Evolutionary conservation across 2,113 vertebrate species (phyloP).

Genomic region (Amblyornis subalaris): DNA sequence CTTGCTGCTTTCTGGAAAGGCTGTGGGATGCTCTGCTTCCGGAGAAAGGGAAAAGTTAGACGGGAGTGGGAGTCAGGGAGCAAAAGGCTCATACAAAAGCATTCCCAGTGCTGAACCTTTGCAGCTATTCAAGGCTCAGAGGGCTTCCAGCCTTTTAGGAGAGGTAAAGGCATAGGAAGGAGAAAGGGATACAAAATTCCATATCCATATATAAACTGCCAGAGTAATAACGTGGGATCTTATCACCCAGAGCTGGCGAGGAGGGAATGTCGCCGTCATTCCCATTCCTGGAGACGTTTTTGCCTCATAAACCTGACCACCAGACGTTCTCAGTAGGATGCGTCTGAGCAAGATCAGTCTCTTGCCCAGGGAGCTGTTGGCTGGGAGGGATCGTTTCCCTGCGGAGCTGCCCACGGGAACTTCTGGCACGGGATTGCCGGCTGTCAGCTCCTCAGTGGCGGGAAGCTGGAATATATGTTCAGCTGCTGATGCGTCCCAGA

Average conservation of each 20-base stretch:
- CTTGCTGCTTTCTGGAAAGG: neutral
- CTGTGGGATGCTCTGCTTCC: neutral
- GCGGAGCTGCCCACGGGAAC: rapidly evolving
- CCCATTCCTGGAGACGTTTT: neutral
- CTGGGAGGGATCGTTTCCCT: neutral
- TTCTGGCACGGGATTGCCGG: neutral
- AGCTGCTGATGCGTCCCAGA: neutral
- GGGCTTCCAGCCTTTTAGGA: neutral
- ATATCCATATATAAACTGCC: neutral
- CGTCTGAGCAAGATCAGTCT: neutral
- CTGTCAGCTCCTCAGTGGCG: neutral
- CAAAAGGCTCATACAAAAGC: neutral
- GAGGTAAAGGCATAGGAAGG: neutral
- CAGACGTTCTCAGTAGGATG: neutral
- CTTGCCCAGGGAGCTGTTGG: neutral
- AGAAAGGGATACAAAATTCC: neutral
- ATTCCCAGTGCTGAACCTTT: neutral
- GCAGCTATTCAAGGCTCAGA: neutral
- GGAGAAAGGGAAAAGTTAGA: neutral
- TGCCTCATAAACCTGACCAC: neutral
- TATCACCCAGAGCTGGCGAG: rapidly evolving
- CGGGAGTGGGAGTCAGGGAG: neutral
- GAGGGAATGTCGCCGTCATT: neutral
- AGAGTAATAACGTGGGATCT: neutral
- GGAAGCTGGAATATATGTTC: neutral